Conservation (phyloP, 2,888 invertebrate genomes). For the Sinelater perroti region DNA sequence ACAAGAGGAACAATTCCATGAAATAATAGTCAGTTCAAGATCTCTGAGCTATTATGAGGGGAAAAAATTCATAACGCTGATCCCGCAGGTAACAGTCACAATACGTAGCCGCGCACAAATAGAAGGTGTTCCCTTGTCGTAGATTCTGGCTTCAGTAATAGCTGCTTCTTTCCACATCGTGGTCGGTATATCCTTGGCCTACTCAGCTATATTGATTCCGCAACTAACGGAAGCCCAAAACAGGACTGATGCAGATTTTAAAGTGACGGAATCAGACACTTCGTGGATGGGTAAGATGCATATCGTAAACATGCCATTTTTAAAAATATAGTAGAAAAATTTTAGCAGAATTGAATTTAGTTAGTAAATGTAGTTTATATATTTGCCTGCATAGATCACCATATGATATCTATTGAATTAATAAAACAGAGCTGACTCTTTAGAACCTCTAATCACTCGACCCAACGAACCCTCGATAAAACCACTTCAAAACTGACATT, state of each 20-base stretch:
- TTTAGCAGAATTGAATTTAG: too few species aligned
- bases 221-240: conserved; percentile 56
- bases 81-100: conserved; percentile 59
- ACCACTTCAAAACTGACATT: too few species aligned
- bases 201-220: conserved; percentile 65
- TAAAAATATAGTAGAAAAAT: too few species aligned
- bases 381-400: too few species aligned
- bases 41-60: conserved; percentile 60
- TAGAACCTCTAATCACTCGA: too few species aligned
- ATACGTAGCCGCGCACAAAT: background rate
- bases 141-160: conserved; percentile 65
- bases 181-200: conserved; percentile 67
- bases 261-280: conserved; percentile 55
- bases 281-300: conserved; percentile 64
- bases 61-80: conserved; percentile 56
- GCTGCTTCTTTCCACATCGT: conserved; percentile 67
- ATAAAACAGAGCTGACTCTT: too few species aligned
- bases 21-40: conserved; percentile 60
- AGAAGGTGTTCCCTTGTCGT: conserved; percentile 26
- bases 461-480: too few species aligned
- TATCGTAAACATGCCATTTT: too few species aligned
- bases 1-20: conserved; percentile 59
- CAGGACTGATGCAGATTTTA: conserved; percentile 33
- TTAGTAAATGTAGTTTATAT: too few species aligned
- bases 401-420: too few species aligned